phyloP scores from a whole-genome alignment of 2,888 invertebrate genomes.

The Nezara viridula region DNA sequence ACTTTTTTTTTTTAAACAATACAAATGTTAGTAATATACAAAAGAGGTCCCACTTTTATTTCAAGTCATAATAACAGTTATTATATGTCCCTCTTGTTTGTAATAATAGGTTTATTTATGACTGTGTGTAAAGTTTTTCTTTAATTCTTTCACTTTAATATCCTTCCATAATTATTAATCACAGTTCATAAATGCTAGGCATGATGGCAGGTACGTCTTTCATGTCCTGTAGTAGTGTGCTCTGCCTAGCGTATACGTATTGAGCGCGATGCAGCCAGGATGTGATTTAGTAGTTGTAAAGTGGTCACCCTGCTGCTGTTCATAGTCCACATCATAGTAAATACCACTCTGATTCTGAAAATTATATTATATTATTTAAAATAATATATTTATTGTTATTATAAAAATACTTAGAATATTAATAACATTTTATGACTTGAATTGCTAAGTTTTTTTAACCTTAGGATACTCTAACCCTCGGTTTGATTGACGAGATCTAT shows the following conservation, averaged over 20 bases:
- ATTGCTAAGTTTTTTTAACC: no score
- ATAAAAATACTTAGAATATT: not conserved
- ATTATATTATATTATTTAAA: no score
- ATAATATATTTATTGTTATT: no score
- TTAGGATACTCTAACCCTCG: no score
- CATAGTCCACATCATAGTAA: conserved; percentile 91
- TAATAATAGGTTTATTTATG: not conserved
- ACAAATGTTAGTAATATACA: not conserved
- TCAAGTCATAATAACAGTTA: not conserved
- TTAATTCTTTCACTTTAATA: not conserved
- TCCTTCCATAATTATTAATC: conserved; percentile 8
- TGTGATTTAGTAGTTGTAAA: conserved; percentile 72
- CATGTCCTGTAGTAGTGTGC: conserved; percentile 76
- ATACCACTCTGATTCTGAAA: conserved; percentile 90
- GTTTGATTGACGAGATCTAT: no score
- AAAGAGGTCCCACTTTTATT: not conserved
- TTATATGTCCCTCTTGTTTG: not conserved
- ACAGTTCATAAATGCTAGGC: conserved; percentile 13
- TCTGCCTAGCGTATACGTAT: conserved; percentile 84
- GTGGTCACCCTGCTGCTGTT: conserved; percentile 74
- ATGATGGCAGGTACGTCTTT: conserved; percentile 62
- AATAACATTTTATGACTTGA: not conserved
- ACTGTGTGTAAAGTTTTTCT: not conserved
- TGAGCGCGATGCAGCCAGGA: conserved; percentile 80
- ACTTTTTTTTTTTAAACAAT: not conserved